phyloP scores from a whole-genome alignment of 2,888 invertebrate genomes.

The Hyppa rectilinea region DNA sequence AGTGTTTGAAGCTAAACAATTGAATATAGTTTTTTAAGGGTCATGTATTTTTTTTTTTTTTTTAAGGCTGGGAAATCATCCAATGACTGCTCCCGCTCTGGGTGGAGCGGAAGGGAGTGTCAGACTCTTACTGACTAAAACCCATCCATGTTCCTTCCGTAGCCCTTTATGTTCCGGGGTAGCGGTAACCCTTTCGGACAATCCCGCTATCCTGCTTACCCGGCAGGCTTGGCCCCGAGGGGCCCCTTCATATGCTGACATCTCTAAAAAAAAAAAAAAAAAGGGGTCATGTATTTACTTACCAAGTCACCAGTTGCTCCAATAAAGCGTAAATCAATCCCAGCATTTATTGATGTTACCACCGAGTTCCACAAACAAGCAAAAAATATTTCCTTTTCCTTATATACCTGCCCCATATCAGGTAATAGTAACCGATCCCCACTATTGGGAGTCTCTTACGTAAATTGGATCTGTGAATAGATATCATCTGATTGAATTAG shows the following conservation, averaged over 20 bases:
- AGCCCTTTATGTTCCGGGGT: too few species aligned
- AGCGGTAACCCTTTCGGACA: too few species aligned
- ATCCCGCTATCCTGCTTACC: too few species aligned
- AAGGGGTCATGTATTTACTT: background rate
- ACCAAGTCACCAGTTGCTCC: background rate
- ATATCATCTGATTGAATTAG: conserved; percentile 87
- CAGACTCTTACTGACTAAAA: too few species aligned
- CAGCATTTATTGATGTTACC: background rate
- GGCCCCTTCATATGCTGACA: too few species aligned
- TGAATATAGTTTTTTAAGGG: background rate
- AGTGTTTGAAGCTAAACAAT: background rate
- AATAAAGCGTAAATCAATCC: conserved; percentile 18
- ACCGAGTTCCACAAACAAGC: conserved; percentile 14
- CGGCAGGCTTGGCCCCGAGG: too few species aligned
- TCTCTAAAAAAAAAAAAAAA: too few species aligned
- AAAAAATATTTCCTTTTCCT: conserved; percentile 23
- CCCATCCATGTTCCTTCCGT: too few species aligned
- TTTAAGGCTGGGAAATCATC: too few species aligned
- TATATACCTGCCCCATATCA: conserved; percentile 41
- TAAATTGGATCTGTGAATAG: conserved; percentile 86
- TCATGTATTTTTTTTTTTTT: too few species aligned
- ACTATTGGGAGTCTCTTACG: conserved; percentile 80
- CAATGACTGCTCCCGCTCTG: too few species aligned
- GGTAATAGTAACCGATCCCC: conserved; percentile 68
- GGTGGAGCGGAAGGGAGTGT: too few species aligned